Base-by-base conservation (phyloP, 2,113 vertebrate genomes). In the Tragelaphus buxtoni region DNA sequence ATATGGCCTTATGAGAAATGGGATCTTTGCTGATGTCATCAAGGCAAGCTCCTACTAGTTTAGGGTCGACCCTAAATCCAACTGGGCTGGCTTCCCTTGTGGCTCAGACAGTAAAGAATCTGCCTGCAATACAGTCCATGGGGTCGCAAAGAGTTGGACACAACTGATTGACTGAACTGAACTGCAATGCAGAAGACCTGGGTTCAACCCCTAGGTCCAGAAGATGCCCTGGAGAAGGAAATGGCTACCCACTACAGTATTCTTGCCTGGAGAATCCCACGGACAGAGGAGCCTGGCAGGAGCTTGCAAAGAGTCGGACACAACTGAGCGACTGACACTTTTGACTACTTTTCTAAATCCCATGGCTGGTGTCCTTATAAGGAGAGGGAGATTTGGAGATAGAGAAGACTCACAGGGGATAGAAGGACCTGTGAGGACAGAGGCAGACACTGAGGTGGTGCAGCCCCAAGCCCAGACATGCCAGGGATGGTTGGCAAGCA, bases 361-460 rank as follows among this genome's bases (percentile, higher is more conserved):
- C 18, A 12, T 5, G 11, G 51, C 80, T 11, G 22, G 9, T 42
- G 47, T 79, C 49, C 49, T 88, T 8, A 32, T 24, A 10, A 55
- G 16, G 45, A 88, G 77, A 51, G 17, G 26, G 30, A n/a, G 28
- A 53, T 22, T 7, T 49, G 39, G 24, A 69, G 7, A 30, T 12
- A 88, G 6, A 58, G 9, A 10, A 14, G 17, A 60, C 17, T 18
- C 32, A 8, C 32, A 32, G 74, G 18, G n/a, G 35, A 26, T 35
- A 22, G 65, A 22, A 61, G 22, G 14, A 42, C 26, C 26, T 0
- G 0, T 16, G 28, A 35, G 56, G 51, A 18, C 4, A 11, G 26
- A 56, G 24, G 32, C 79, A 58, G 30, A 58, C 42, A 26, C 1
- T 1, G 1, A 9, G 16, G 6, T 1, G 12, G 2, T 1, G 14